Evolutionary conservation across 2,888 invertebrate genomes (phyloP).

Genomic region (Harpalus rubripes): DNA sequence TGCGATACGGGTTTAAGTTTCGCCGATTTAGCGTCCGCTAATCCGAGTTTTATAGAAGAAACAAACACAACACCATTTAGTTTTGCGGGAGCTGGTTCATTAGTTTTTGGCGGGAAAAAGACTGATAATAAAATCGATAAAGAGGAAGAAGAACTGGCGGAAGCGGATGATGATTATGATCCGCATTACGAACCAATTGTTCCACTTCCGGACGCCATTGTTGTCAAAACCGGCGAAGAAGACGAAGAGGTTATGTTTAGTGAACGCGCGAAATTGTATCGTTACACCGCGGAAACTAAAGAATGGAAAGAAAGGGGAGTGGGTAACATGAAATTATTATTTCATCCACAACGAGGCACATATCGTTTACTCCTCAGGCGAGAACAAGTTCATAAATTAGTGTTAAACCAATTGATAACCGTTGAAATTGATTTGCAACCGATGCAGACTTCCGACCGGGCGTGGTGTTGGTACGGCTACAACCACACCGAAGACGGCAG

Average conservation of each 20-base stretch:
- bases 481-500: slow-evolving; percentile 87
- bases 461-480: slow-evolving; percentile 89
- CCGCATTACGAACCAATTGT: slow-evolving; percentile 95
- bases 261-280: slow-evolving; percentile 89
- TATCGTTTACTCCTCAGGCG: slow-evolving; percentile 92
- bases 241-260: slow-evolving; percentile 88
- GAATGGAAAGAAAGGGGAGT: slow-evolving; percentile 98
- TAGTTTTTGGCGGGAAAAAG: slow-evolving; percentile 79
- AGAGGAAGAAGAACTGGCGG: slow-evolving; percentile 58
- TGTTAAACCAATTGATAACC: slow-evolving; percentile 86
- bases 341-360: slow-evolving; percentile 83
- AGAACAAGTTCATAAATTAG: slow-evolving; percentile 91
- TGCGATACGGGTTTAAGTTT: slow-evolving; percentile 74
- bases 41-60: slow-evolving; percentile 67
- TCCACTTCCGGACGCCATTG: slow-evolving; percentile 91
- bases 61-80: slow-evolving; percentile 79
- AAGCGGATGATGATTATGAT: slow-evolving; percentile 83
- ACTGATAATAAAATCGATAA: slow-evolving; percentile 58
- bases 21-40: slow-evolving; percentile 73
- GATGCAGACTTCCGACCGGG: slow-evolving; percentile 84
- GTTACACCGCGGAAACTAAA: slow-evolving; percentile 84
- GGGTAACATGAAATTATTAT: slow-evolving; percentile 93
- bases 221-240: slow-evolving; percentile 94
- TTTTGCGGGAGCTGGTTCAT: slow-evolving; percentile 84
- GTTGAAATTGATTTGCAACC: slow-evolving; percentile 82